phyloP scores from a whole-genome alignment of 2,113 vertebrate genomes.

The Ellobius talpinus region DNA sequence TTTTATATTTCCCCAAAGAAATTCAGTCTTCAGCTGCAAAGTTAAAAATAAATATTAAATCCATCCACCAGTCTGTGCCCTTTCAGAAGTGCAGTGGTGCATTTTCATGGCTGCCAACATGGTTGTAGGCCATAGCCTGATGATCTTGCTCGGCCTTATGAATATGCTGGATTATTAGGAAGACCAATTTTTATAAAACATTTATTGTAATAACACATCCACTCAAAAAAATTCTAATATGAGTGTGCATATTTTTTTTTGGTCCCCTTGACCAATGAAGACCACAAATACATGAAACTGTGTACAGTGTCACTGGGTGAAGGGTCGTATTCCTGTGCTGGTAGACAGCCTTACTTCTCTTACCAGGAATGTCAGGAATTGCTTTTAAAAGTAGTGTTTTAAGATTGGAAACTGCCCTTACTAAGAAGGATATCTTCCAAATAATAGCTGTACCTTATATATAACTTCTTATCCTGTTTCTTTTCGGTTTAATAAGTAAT shows the following conservation, averaged over 20 bases:
- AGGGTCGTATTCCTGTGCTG: background rate
- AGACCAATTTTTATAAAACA: conserved; percentile 9
- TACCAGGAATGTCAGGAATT: conserved; percentile 23
- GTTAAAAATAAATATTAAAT: conserved; percentile 54
- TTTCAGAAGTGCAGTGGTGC: conserved; percentile 37
- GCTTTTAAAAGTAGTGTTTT: conserved; percentile 47
- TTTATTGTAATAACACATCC: background rate
- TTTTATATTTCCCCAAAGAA: background rate
- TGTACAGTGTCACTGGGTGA: background rate
- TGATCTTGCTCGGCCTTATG: background rate
- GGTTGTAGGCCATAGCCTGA: background rate
- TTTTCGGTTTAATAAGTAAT: conserved; percentile 53
- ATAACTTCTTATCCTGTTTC: conserved; percentile 15
- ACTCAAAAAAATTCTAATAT: conserved; percentile 14
- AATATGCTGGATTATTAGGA: background rate
- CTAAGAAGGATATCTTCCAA: background rate
- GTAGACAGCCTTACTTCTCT: background rate
- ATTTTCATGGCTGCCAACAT: background rate
- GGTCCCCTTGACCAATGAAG: background rate
- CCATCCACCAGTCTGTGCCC: conserved; percentile 70
- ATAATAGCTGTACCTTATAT: conserved; percentile 42
- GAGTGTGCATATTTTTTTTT: background rate
- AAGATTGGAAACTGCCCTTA: conserved; percentile 3
- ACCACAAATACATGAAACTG: background rate
- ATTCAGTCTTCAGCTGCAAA: conserved; percentile 43